Base-by-base conservation (phyloP, 2,888 invertebrate species). In the Drosophila leonis region DNA sequence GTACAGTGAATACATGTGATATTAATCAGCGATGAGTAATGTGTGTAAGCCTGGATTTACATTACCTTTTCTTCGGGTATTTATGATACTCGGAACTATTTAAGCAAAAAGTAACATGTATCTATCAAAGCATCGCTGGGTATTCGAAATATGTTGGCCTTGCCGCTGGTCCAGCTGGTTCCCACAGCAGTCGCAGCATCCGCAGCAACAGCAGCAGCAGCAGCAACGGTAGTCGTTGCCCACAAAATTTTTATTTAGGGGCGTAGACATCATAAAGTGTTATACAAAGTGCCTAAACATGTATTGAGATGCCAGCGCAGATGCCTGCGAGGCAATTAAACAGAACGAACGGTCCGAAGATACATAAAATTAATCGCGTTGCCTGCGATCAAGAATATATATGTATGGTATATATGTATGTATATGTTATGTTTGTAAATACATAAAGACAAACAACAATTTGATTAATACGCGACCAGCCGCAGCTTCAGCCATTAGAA, bases 211-310 rank as follows among this genome's bases (percentile, higher is more conserved):
- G 24, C 24, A 24, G 24, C n/a, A 7, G 31, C 18, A 20, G 35
- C 51, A 2, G 9, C 64, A 77, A 80, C 83, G 83, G 85, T 82
- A 82, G 82, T 85, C 80, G n/a, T 51, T 46, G 75, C 6, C 64
- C 37, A 64, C 62, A 5, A 39, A 39, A 39, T 67, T 72, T 63
- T 61, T 39, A 37, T 59, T 59, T 29, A 59, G 62, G 88, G 83
- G 88, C 86, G 81, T 83, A 80, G 75, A 66, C 81, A 68, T 69
- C 84, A 88, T 86, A 84, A 84, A 88, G 84, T 84, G 89, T 84
- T 84, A 81, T 79, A 86, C 88, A 84, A 88, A 84, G 84, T 84
- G 89, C 83, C 88, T 88, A 88, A 84, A 73, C 87, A 81, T 84
- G 84, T 88, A 84, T 88, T 81, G 87, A 84, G 82, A 73, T 88